A percentile compares a stretch with the other conserved stretches of the same genome.
These are phyloP conservation scores for Empis stercorea DNA, from an alignment of 2,888 invertebrate species.

Conservation along the genomic window DNA sequence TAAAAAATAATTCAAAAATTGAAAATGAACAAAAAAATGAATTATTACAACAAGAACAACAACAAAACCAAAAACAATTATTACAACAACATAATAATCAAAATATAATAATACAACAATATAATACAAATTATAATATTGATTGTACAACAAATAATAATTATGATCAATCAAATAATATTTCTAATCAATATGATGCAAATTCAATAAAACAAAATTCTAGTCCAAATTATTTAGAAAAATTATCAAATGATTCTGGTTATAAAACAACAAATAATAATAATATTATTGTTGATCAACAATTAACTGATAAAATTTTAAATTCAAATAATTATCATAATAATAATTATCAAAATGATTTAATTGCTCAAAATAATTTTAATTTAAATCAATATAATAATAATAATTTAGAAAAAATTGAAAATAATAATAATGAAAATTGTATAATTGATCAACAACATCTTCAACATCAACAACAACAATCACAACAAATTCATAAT, in stretches of 20 bases:
- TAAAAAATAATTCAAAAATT: constrained; percentile 48
- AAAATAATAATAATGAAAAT: background rate
- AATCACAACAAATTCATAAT: background rate
- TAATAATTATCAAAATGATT: constrained; percentile 7
- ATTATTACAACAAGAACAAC: constrained; percentile 11
- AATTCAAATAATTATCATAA: constrained; percentile 25
- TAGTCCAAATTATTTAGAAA: constrained; percentile 18
- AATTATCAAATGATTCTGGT: constrained; percentile 32
- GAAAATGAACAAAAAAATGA: constrained; percentile 28
- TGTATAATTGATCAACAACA: constrained; percentile 10
- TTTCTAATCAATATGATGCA: constrained; percentile 7
- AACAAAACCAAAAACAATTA: constrained; percentile 10
- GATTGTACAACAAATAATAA: background rate
- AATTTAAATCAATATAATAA: constrained; percentile 4
- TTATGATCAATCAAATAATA: background rate
- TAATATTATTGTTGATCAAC: constrained; percentile 29
- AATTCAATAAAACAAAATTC: constrained; percentile 19
- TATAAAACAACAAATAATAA: constrained; percentile 30
- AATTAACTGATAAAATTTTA: constrained; percentile 34
- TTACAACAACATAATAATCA: too few relatives aligned
- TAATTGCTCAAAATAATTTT: constrained; percentile 8
- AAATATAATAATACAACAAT: too few relatives aligned
- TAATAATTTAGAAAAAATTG: background rate
- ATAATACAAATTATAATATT: background rate
- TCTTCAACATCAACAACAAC: background rate